A percentile compares a stretch with the other conserved stretches of the same genome.
These are phyloP conservation scores for Strix aluco DNA, from an alignment of 2,113 vertebrate genomes.

Conservation along the genomic window DNA sequence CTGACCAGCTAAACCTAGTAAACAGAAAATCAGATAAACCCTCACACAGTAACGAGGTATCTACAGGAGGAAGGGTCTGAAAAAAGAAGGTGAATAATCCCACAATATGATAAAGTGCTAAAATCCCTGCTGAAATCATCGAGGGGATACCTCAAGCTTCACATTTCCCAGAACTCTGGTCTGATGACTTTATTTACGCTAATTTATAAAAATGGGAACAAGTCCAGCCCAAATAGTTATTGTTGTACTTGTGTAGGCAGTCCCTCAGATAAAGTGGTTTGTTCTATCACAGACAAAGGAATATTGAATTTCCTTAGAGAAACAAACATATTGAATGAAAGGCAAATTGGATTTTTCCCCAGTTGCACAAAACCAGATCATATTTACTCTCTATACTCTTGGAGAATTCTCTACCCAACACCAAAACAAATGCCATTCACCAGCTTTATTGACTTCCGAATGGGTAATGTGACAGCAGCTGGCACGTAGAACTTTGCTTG, in stretches of 20 bases:
- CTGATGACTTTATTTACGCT: conserved; percentile 29
- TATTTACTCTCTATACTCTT: conserved; percentile 25
- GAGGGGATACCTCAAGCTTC: not conserved
- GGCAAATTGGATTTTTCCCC: conserved; percentile 66
- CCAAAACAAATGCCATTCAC: conserved; percentile 35
- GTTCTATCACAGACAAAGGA: conserved; percentile 25
- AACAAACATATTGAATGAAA: conserved; percentile 59
- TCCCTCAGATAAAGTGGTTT: conserved; percentile 15
- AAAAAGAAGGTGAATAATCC: not conserved
- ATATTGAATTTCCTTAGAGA: conserved; percentile 69
- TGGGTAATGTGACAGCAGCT: conserved; percentile 43
- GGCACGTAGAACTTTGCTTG: not conserved
- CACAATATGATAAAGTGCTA: not conserved
- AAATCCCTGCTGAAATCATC: not conserved
- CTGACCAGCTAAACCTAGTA: not conserved
- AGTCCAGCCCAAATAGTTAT: not conserved
- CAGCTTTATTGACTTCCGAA: conserved; percentile 49
- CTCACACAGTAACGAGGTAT: fast-evolving
- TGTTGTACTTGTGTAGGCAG: not conserved
- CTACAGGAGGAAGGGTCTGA: not conserved
- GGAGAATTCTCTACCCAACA: conserved; percentile 19
- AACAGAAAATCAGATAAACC: not conserved
- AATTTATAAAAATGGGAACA: not conserved
- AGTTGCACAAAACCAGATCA: conserved; percentile 44
- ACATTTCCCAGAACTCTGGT: not conserved